Evolutionary conservation across 2,888 invertebrate genomes (phyloP).

Genomic region (Melangyna quadrimaculata): DNA sequence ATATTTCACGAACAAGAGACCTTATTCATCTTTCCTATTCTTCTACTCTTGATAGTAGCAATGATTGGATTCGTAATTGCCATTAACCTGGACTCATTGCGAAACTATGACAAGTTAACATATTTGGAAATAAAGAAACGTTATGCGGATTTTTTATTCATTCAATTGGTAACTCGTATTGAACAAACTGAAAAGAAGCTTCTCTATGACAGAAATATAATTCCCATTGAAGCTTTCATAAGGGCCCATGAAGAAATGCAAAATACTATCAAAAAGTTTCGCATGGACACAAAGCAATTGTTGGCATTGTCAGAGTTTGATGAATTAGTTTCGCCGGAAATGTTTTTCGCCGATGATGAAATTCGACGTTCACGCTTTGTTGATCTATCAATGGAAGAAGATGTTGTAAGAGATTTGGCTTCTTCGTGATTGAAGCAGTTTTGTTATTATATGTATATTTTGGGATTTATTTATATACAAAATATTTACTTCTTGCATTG

Average conservation of each 20-base stretch:
- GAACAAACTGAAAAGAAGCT: constrained; percentile 76
- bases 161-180: constrained; percentile 77
- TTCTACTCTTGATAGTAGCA: constrained; percentile 74
- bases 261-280: constrained; percentile 78
- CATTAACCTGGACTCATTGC: constrained; percentile 73
- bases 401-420: constrained; percentile 51
- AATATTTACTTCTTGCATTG: too few species aligned
- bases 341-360: constrained; percentile 73
- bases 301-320: constrained; percentile 78
- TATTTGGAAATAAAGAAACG: constrained; percentile 78
- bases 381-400: constrained; percentile 44
- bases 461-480: too few species aligned
- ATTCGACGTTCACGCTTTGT: constrained; percentile 51
- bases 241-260: constrained; percentile 77
- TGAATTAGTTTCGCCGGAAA: constrained; percentile 77
- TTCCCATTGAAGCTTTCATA: constrained; percentile 74
- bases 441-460: too few species aligned
- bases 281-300: constrained; percentile 78
- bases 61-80: constrained; percentile 72
- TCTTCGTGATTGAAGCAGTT: constrained; percentile 37
- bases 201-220: constrained; percentile 70
- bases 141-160: constrained; percentile 77
- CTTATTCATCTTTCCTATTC: constrained; percentile 72
- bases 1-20: constrained; percentile 73
- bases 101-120: constrained; percentile 73